Evolutionary conservation across 2,113 vertebrate genomes (phyloP), one percentile per base, ranked within the genome.

Genomic region (Rhea pennata): DNA sequence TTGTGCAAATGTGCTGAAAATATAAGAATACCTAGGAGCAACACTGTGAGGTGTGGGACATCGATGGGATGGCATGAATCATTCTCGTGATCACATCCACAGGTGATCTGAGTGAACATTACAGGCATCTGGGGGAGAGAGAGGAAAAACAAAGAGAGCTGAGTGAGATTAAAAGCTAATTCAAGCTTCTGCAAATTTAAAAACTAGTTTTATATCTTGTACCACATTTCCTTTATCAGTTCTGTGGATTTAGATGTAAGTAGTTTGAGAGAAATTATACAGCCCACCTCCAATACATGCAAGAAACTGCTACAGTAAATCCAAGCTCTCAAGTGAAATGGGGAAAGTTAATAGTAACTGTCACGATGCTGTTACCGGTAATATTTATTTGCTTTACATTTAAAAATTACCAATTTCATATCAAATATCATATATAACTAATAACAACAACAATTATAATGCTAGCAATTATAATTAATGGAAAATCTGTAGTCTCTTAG

Each of bases 11-110:
- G 42, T 9, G 6, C 7, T 61, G 54, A 85, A 77, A 88, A 10
- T 7, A 17, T 13, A 69, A 23, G 5, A 56, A 14, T 26, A 56
- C 2, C 16, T 67, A 85, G n/a, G 82, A 85, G 16, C 3, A 64
- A 27, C 6, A 48, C 3, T 15, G 69, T 2, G 3, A 20, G 1
- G 0, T 29, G 6, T 26, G 14, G 23, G 6, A 12, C 8, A 69
- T 5, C 5, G 27, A 4, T 0, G 1, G 15, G 12, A 71, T 22
- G 2, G 15, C 11, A 46, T n/a, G 26, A 81, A 29, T 8, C 33
- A 1, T 62, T 84, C 74, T 6, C 21, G 19, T 66, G 42, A 51
- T 15, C 6, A 56, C 15, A 40, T 4, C 5, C 20, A 54, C 33
- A n/a, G 4, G 0, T 62, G 3, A 21, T 44, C 5, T 15, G 23